Conservation (phyloP, 1,140 invertebrate species). For the Aphaenogaster floridana region DNA sequence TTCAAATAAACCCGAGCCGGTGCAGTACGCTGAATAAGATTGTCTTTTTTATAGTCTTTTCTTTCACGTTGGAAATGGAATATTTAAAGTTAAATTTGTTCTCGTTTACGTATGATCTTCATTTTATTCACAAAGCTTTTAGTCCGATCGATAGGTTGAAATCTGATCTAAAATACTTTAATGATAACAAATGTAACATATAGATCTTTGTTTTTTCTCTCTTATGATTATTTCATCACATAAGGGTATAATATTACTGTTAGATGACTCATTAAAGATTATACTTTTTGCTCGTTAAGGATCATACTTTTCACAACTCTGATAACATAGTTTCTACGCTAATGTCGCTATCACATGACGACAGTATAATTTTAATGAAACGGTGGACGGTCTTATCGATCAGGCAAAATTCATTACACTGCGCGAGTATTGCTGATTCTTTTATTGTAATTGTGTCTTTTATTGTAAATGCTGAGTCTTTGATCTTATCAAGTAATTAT, state of each 20-base stretch:
- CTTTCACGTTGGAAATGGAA: slow-evolving; percentile 3
- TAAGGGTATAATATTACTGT: not conserved
- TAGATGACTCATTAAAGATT: not conserved
- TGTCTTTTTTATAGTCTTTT: slow-evolving; percentile 22
- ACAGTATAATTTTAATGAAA: not conserved
- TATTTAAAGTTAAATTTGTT: slow-evolving; percentile 26
- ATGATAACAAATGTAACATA: not conserved
- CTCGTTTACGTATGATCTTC: not conserved
- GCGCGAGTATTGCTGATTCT: not conserved
- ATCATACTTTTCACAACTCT: slow-evolving; percentile 6
- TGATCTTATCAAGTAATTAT: slow-evolving; percentile 7
- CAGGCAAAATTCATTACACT: slow-evolving; percentile 13
- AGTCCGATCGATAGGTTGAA: not conserved
- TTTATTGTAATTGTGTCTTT: not conserved
- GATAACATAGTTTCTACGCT: not conserved
- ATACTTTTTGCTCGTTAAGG: not conserved
- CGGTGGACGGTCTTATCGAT: not conserved
- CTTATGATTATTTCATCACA: not conserved
- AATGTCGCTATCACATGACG: slow-evolving; percentile 22
- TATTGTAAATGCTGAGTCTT: not conserved
- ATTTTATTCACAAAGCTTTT: slow-evolving; percentile 8
- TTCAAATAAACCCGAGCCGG: slow-evolving; percentile 26
- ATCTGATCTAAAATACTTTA: not conserved
- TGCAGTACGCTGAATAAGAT: not conserved
- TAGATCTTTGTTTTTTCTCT: not conserved